These are phyloP conservation scores for Drosophila busckii DNA, from an alignment of 1,140 invertebrate species.

Conservation along the genomic window DNA sequence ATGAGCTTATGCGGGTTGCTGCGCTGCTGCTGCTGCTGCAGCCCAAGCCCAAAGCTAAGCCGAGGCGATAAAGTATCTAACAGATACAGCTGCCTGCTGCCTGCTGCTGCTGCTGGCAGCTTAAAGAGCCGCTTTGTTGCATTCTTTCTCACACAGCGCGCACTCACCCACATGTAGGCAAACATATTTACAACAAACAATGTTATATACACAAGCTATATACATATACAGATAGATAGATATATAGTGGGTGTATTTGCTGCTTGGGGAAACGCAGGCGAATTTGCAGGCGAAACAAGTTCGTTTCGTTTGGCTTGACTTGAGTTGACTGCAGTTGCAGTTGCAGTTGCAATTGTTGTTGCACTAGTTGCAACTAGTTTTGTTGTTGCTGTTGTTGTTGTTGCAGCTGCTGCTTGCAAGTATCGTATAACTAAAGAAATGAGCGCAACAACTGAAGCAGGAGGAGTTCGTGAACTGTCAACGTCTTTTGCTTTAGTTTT, in stretches of 20 bases:
- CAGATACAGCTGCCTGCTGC: constrained; percentile 22
- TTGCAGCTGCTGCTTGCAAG: constrained; percentile 62
- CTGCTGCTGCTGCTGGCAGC: neutral
- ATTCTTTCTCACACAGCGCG: constrained; percentile 35
- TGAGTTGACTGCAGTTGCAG: no score
- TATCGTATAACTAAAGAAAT: constrained; percentile 54
- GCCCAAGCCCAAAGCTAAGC: constrained; percentile 26
- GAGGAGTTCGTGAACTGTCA: constrained; percentile 69
- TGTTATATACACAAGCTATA: constrained; percentile 5
- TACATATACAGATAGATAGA: constrained; percentile 10
- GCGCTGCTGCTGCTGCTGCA: neutral
- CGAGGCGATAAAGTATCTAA: constrained; percentile 34
- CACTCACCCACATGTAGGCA: constrained; percentile 13
- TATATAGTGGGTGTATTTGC: constrained; percentile 14
- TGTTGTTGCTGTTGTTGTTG: neutral
- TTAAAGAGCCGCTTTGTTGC: constrained; percentile 29
- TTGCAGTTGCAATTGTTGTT: constrained; percentile 1
- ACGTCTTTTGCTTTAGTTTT: constrained; percentile 30
- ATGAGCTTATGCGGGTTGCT: constrained; percentile 38
- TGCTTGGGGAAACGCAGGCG: constrained; percentile 26
- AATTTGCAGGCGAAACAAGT: constrained; percentile 18
- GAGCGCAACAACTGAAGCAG: constrained; percentile 53
- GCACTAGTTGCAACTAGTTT: constrained; percentile 27
- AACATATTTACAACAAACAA: no score
- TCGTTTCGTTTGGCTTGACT: no score